A percentile compares a stretch with the other conserved stretches of the same genome.
Evolutionary conservation across 2,113 vertebrate genomes (phyloP).

Genomic region (Aphelocoma coerulescens): DNA sequence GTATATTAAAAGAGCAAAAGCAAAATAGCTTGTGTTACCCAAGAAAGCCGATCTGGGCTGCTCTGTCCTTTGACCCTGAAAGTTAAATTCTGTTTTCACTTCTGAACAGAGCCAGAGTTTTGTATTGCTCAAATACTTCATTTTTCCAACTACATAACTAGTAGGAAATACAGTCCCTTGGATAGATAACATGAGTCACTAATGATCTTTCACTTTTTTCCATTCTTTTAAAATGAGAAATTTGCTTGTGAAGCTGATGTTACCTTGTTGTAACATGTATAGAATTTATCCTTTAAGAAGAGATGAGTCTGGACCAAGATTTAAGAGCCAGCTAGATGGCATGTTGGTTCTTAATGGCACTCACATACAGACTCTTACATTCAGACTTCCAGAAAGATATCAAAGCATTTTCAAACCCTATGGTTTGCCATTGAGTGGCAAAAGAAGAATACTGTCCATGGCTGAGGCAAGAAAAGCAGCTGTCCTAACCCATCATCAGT

Average conservation of each 20-base stretch:
- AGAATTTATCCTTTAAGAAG: not conserved
- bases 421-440: not conserved
- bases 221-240: not conserved
- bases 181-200: not conserved
- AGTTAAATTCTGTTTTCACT: not conserved
- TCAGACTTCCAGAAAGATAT: not conserved
- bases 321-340: not conserved
- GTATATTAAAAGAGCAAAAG: not conserved
- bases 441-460: not conserved
- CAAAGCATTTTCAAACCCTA: not conserved
- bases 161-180: not conserved
- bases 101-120: not conserved
- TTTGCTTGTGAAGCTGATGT: rapidly evolving
- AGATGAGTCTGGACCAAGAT: not conserved
- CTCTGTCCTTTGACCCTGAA: not conserved
- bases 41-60: not conserved
- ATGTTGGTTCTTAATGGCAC: not conserved
- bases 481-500: not conserved
- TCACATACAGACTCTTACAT: not conserved
- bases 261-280: not conserved
- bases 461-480: not conserved
- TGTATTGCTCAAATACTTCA: not conserved
- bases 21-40: not conserved
- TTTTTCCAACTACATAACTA: not conserved
- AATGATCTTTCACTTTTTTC: not conserved